These are phyloP conservation scores for Bellardia bayeri DNA, from an alignment of 2,888 invertebrate species.

Conservation along the genomic window DNA sequence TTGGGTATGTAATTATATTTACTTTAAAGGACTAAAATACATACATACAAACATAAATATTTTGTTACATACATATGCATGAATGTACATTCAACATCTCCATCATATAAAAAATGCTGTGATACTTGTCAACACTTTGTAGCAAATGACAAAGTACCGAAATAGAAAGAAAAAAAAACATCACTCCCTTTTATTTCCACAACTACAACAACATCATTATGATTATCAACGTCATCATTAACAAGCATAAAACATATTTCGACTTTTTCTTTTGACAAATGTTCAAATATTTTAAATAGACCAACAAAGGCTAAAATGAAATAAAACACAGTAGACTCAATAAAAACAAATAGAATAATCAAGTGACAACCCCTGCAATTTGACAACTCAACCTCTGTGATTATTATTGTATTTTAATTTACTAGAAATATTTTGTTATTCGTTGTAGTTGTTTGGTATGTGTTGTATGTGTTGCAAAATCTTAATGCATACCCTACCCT, in stretches of 20 bases:
- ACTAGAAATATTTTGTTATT: constrained; percentile 41
- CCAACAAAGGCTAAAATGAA: constrained; percentile 33
- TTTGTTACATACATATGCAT: background rate
- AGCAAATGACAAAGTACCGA: constrained; percentile 25
- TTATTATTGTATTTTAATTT: constrained; percentile 70
- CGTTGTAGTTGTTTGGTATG: constrained; percentile 32
- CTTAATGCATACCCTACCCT: background rate
- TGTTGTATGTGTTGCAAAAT: constrained; percentile 23
- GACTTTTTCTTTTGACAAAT: constrained; percentile 79
- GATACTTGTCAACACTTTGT: constrained; percentile 71
- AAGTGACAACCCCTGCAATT: constrained; percentile 77
- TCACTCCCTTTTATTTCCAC: constrained; percentile 54
- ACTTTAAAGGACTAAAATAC: constrained; percentile 49
- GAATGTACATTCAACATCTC: constrained; percentile 27
- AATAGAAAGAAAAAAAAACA: constrained; percentile 14
- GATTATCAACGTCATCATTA: constrained; percentile 76
- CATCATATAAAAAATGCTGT: constrained; percentile 64
- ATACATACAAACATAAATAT: background rate
- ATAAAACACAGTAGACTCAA: constrained; percentile 26
- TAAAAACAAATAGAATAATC: constrained; percentile 65
- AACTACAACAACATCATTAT: constrained; percentile 33
- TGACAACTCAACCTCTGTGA: constrained; percentile 72
- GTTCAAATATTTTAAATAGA: constrained; percentile 80
- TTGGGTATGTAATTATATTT: constrained; percentile 14
- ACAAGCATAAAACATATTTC: constrained; percentile 82